Percentiles rank a stretch among this genome's conserved stretches.
phyloP scores from a whole-genome alignment of 2,113 vertebrate genomes.

The Xenopus borealis region DNA sequence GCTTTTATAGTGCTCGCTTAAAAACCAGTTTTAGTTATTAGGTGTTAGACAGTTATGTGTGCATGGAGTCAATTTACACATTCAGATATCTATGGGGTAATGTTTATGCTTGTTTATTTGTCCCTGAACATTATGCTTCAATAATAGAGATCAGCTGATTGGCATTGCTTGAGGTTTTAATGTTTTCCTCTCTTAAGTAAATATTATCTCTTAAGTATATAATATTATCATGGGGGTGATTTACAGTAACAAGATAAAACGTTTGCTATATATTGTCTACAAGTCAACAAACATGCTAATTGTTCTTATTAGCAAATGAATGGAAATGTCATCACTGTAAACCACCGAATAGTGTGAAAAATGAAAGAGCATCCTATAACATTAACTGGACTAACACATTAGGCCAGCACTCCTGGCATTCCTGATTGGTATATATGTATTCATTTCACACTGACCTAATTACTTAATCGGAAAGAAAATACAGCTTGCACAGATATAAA shows the following conservation, averaged over 20 bases:
- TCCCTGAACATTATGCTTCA: too few relatives aligned
- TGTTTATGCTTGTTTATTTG: too few relatives aligned
- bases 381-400: slow-evolving; percentile 49
- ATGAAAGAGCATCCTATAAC: slow-evolving; percentile 7
- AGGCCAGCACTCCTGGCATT: slow-evolving; percentile 50
- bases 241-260: not conserved
- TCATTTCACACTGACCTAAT: slow-evolving; percentile 65
- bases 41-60: too few relatives aligned
- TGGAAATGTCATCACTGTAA: not conserved
- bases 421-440: slow-evolving; percentile 69
- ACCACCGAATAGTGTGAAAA: not conserved
- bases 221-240: not conserved
- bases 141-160: too few relatives aligned
- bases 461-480: slow-evolving; percentile 65
- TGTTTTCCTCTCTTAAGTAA: not conserved
- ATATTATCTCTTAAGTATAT: not conserved
- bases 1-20: too few relatives aligned
- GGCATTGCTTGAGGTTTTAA: too few relatives aligned
- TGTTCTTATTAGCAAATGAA: not conserved
- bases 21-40: too few relatives aligned
- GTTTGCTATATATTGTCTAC: not conserved
- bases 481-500: too few relatives aligned
- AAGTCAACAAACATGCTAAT: not conserved
- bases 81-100: too few relatives aligned
- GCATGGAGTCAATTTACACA: too few relatives aligned